These are phyloP conservation scores for Poeciliopsis prolifica DNA, from an alignment of 2,113 vertebrate genomes.

Conservation along the genomic window DNA sequence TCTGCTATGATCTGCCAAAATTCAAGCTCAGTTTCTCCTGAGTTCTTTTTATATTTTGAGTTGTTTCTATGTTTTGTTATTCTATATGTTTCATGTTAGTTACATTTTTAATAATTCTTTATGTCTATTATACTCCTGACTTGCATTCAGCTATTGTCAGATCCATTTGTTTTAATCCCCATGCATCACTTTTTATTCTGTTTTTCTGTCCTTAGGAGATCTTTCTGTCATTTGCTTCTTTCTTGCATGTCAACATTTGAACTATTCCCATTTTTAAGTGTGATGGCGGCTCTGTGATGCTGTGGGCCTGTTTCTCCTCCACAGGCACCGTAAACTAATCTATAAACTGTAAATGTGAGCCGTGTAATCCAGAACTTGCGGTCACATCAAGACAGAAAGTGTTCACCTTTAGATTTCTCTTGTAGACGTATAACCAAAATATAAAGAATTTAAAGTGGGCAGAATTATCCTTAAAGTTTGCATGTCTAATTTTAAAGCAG, in stretches of 20 bases:
- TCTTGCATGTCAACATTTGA: no score
- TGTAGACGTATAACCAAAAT: background rate
- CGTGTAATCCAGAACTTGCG: background rate
- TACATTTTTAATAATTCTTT: background rate
- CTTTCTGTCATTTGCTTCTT: no score
- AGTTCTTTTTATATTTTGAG: background rate
- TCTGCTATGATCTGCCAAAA: background rate
- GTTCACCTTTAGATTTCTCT: background rate
- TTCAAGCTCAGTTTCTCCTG: background rate
- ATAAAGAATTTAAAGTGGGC: conserved; percentile 8
- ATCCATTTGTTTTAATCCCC: no score
- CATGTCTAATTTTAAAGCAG: background rate
- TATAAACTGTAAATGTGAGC: background rate
- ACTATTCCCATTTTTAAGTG: background rate
- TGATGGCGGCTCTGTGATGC: background rate
- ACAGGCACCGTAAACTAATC: background rate
- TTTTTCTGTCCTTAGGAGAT: no score
- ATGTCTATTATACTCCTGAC: background rate
- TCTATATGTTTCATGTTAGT: background rate
- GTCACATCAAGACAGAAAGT: background rate
- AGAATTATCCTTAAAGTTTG: background rate
- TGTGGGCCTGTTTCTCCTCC: background rate
- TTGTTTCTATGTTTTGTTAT: background rate
- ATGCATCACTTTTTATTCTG: no score
- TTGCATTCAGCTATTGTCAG: no score